Evolutionary conservation across 2,113 vertebrate genomes (phyloP).

Genomic region (Alosa alosa): DNA sequence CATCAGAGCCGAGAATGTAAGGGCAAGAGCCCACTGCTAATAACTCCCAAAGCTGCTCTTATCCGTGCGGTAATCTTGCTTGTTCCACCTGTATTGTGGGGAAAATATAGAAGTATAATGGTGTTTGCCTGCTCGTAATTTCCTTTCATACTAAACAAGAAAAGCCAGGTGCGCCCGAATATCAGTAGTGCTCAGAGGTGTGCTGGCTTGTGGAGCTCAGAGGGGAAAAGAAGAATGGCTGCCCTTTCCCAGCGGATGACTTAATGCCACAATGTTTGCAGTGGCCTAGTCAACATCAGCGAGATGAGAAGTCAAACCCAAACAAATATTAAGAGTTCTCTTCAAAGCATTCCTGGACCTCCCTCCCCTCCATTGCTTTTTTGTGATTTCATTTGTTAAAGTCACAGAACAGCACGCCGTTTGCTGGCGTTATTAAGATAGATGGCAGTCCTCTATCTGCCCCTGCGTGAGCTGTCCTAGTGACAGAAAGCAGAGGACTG

Average conservation of each 20-base stretch:
- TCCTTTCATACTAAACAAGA: neutral
- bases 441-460: neutral
- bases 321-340: neutral
- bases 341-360: slow-evolving; percentile 10
- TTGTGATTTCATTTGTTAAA: slow-evolving; percentile 6
- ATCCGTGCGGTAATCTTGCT: neutral
- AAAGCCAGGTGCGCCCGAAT: neutral
- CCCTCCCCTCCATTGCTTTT: neutral
- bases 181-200: neutral
- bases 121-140: neutral
- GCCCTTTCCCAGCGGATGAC: neutral
- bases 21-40: slow-evolving; percentile 29
- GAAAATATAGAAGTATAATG: neutral
- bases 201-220: neutral
- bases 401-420: neutral
- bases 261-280: slow-evolving; percentile 17
- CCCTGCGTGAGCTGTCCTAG: slow-evolving; percentile 7
- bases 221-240: neutral
- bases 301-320: neutral
- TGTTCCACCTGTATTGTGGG: neutral
- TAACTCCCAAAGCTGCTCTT: slow-evolving; percentile 18
- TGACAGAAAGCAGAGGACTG: slow-evolving; percentile 43
- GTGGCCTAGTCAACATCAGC: neutral
- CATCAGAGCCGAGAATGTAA: slow-evolving; percentile 52
- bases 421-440: slow-evolving; percentile 27